These are phyloP conservation scores for Trilocha varians DNA, from an alignment of 2,888 invertebrate genomes.

Conservation along the genomic window DNA sequence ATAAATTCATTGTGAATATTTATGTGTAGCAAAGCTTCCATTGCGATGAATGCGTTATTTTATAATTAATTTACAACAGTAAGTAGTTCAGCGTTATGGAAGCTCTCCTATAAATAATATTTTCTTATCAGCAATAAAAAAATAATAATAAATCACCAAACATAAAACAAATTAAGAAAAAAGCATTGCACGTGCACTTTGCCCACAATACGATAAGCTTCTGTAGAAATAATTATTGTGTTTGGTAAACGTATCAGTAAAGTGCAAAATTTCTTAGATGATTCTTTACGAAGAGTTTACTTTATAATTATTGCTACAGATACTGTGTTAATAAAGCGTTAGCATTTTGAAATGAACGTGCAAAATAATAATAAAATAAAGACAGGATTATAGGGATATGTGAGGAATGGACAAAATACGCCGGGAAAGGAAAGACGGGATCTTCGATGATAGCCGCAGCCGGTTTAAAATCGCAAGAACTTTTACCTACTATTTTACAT, in stretches of 20 bases:
- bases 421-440: slow-evolving; percentile 50
- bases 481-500: too few relatives aligned
- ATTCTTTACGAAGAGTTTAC: background rate
- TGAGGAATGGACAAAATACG: slow-evolving; percentile 37
- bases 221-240: background rate
- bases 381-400: slow-evolving; percentile 43
- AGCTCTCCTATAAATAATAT: background rate
- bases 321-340: slow-evolving; percentile 40
- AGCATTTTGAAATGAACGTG: slow-evolving; percentile 32
- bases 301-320: slow-evolving; percentile 34
- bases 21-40: background rate
- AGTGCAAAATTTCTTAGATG: background rate
- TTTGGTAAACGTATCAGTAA: background rate
- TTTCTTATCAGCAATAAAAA: background rate
- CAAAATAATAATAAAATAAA: slow-evolving; percentile 54
- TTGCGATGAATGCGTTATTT: background rate
- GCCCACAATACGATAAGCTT: background rate
- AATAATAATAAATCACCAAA: background rate
- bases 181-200: background rate
- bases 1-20: background rate
- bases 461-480: slow-evolving; percentile 52
- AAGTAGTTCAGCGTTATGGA: background rate
- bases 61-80: background rate
- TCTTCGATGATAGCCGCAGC: slow-evolving; percentile 70
- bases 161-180: background rate